A percentile compares a stretch with the other conserved stretches of the same genome.
phyloP scores from a whole-genome alignment of 2,797 vertebrate species.

The Neopelma chrysocephalum region DNA sequence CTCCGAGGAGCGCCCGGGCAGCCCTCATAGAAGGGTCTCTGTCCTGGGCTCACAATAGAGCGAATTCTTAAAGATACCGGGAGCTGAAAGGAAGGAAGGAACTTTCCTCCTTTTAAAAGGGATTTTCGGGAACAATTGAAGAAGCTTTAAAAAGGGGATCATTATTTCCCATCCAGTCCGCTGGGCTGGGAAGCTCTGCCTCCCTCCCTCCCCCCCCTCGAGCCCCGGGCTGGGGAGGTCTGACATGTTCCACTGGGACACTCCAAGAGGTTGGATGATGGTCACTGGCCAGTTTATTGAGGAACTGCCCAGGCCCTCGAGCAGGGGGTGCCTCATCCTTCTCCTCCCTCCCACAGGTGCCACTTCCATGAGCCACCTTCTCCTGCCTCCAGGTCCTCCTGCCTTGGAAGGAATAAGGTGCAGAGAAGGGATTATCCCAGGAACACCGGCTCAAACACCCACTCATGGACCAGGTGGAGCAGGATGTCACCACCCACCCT shows the following conservation, averaged over 20 bases:
- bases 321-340: background rate
- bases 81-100: constrained; percentile 68
- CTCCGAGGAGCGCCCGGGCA: constrained; percentile 68
- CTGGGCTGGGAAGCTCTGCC: background rate
- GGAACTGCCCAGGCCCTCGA: accelerated
- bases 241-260: accelerated
- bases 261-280: accelerated
- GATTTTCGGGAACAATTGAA: constrained; percentile 65
- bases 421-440: background rate
- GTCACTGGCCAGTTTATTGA: accelerated
- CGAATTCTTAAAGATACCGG: constrained; percentile 81
- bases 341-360: background rate
- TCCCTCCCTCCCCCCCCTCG: background rate
- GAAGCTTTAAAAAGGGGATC: constrained; percentile 55
- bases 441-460: accelerated
- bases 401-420: accelerated
- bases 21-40: constrained; percentile 88
- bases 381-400: background rate
- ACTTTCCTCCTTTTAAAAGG: constrained; percentile 60
- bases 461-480: background rate
- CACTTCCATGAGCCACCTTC: accelerated
- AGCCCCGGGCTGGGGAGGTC: background rate
- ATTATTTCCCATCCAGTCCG: constrained; percentile 46
- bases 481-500: accelerated
- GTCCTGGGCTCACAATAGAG: constrained; percentile 83